These are phyloP conservation scores for Pagetopsis macropterus DNA, from an alignment of 2,797 vertebrate species.

Conservation along the genomic window DNA sequence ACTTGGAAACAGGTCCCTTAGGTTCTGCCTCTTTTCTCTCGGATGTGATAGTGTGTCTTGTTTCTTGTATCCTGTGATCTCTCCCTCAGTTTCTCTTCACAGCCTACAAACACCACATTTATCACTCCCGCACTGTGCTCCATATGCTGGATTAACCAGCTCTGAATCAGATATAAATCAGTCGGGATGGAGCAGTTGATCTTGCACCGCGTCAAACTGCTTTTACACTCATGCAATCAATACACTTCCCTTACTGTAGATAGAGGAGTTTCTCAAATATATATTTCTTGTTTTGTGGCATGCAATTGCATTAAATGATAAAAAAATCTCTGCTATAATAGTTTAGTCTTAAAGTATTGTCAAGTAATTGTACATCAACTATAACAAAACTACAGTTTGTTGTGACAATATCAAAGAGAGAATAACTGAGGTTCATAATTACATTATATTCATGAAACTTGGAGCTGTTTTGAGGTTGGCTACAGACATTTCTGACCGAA, in stretches of 20 bases:
- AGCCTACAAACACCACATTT: constrained; percentile 64
- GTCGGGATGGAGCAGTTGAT: constrained; percentile 42
- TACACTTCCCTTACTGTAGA: constrained; percentile 31
- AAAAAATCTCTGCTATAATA: constrained; percentile 20
- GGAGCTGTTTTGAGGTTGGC: neutral
- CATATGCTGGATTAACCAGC: constrained; percentile 62
- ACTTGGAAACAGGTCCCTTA: constrained; percentile 62
- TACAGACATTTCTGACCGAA: neutral
- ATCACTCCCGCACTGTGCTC: constrained; percentile 59
- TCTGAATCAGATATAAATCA: constrained; percentile 59
- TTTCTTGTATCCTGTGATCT: constrained; percentile 74
- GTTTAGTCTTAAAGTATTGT: constrained; percentile 32
- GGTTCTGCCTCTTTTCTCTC: constrained; percentile 69
- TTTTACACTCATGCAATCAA: constrained; percentile 53
- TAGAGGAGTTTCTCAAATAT: constrained; percentile 25
- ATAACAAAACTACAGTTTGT: constrained; percentile 14
- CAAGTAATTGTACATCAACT: neutral
- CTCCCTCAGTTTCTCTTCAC: constrained; percentile 56
- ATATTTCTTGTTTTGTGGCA: constrained; percentile 11
- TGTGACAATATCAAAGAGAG: constrained; percentile 6
- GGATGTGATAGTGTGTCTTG: constrained; percentile 57
- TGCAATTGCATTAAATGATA: constrained; percentile 8
- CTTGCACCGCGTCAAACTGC: constrained; percentile 42
- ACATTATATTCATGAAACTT: constrained; percentile 12
- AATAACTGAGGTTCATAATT: neutral